Evolutionary conservation across 2,797 vertebrate genomes (phyloP).

Genomic region (Hippocampus kuda): DNA sequence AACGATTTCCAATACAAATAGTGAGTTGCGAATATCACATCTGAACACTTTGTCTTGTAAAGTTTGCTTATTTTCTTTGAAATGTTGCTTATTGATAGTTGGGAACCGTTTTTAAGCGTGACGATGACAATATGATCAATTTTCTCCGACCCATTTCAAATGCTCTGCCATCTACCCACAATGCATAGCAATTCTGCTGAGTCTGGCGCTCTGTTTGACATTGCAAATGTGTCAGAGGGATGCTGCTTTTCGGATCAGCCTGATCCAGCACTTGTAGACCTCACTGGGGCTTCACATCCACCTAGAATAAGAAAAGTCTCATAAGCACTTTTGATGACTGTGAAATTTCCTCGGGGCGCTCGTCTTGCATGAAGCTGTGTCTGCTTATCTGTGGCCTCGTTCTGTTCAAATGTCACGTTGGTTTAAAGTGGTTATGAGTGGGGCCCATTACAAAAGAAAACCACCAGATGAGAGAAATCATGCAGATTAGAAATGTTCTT

Average conservation of each 20-base stretch:
- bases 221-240: constrained; percentile 51
- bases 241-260: constrained; percentile 42
- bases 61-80: constrained; percentile 10
- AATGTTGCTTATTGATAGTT: constrained; percentile 37
- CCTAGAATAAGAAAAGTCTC: constrained; percentile 26
- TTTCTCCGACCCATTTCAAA: constrained; percentile 50
- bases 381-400: constrained; percentile 24
- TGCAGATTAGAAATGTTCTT: not conserved
- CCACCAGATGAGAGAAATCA: not conserved
- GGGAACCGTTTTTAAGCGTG: constrained; percentile 19
- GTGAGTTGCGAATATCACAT: not conserved
- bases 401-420: constrained; percentile 7
- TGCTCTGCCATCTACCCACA: constrained; percentile 38
- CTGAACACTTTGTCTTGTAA: not conserved
- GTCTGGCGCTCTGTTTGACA: constrained; percentile 56
- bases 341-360: constrained; percentile 25
- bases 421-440: constrained; percentile 1
- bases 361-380: constrained; percentile 17
- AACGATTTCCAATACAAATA: not conserved
- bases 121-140: constrained; percentile 34
- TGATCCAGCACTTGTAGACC: constrained; percentile 51
- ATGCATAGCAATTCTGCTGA: constrained; percentile 60
- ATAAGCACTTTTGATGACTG: constrained; percentile 47
- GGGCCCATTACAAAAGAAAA: not conserved
- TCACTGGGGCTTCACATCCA: constrained; percentile 46